A percentile compares a stretch with the other conserved stretches of the same genome.
Evolutionary conservation across 1,140 invertebrate genomes (phyloP).

Genomic region (Ceratosolen solmsi): DNA sequence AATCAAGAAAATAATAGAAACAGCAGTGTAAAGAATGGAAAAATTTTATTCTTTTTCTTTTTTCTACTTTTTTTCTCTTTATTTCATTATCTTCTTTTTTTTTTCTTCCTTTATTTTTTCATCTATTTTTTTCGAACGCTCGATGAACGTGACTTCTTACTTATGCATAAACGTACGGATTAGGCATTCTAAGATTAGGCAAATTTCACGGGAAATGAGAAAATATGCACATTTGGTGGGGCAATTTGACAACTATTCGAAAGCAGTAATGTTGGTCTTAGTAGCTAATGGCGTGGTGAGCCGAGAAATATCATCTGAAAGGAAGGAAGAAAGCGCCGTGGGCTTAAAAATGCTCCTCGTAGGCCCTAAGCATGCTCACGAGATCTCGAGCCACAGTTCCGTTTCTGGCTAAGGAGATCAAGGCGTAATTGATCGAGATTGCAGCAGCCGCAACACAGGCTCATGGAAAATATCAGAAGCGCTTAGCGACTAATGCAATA

Average conservation of each 20-base stretch:
- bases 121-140: too few relatives aligned
- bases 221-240: neutral
- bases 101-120: too few relatives aligned
- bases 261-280: neutral
- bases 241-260: neutral
- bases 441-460: neutral
- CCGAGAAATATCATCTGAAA: neutral
- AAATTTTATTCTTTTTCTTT: too few relatives aligned
- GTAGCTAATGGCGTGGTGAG: neutral
- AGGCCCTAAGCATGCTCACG: neutral
- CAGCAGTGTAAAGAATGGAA: too few relatives aligned
- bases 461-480: conserved; percentile 13
- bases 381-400: neutral
- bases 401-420: neutral
- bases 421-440: neutral
- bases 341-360: neutral
- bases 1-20: too few relatives aligned
- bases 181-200: neutral
- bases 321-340: neutral
- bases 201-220: neutral
- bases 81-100: too few relatives aligned
- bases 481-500: conserved; percentile 36
- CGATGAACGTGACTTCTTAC: too few relatives aligned
- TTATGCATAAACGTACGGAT: too few relatives aligned
- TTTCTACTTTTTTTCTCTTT: too few relatives aligned